These are phyloP conservation scores for Megalonaias nervosa DNA, from an alignment of 1,140 invertebrate species.

Conservation along the genomic window DNA sequence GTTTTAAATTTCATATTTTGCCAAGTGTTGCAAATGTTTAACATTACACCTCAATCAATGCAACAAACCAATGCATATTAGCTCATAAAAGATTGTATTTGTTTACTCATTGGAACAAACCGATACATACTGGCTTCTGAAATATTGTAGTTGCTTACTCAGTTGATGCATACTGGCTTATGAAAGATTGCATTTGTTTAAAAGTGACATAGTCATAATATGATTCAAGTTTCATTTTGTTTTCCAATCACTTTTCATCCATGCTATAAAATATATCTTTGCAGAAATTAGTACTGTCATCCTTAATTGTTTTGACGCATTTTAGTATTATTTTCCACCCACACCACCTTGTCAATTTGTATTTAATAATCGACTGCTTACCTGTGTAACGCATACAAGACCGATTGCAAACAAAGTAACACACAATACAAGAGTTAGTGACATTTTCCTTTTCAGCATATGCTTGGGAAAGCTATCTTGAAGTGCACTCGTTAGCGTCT, in stretches of 20 bases:
- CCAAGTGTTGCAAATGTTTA: no score
- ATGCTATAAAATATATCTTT: background rate
- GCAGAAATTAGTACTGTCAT: background rate
- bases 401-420: slow-evolving; percentile 55
- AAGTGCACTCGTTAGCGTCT: slow-evolving; percentile 65
- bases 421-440: slow-evolving; percentile 53
- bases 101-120: no score
- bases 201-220: background rate
- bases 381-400: slow-evolving; percentile 56
- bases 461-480: slow-evolving; percentile 60
- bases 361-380: slow-evolving; percentile 15
- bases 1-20: no score
- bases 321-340: background rate
- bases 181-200: background rate
- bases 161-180: no score
- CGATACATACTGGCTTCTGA: no score
- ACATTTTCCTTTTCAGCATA: slow-evolving; percentile 48
- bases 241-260: background rate
- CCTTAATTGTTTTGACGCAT: background rate
- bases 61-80: no score
- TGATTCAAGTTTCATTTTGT: background rate
- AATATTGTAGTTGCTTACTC: no score
- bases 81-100: no score
- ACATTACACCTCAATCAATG: no score
- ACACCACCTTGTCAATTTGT: background rate